Evolutionary conservation across 1,140 invertebrate species (phyloP).

Genomic region (Trichogramma pretiosum): DNA sequence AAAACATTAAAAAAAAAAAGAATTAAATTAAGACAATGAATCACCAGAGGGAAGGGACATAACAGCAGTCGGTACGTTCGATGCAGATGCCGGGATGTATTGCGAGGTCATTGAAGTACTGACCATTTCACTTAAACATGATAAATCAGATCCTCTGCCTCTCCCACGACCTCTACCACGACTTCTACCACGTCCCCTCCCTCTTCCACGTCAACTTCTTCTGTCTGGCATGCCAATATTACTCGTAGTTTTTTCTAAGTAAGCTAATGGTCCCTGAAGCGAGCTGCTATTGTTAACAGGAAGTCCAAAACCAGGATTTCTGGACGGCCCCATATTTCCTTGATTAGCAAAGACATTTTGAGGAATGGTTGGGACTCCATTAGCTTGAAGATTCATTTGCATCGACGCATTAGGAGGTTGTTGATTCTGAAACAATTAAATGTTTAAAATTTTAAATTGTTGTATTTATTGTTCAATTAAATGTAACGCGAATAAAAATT

Average conservation of each 20-base stretch:
- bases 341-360: conserved; percentile 41
- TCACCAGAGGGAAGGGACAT: conserved; percentile 43
- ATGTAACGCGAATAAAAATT: no score
- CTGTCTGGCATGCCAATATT: conserved; percentile 62
- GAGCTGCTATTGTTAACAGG: conserved; percentile 38
- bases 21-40: no score
- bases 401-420: no score
- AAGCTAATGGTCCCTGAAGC: conserved; percentile 58
- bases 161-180: conserved; percentile 47
- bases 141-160: conserved; percentile 39
- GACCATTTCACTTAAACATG: conserved; percentile 31
- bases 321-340: conserved; percentile 20
- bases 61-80: conserved; percentile 33
- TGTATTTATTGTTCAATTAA: no score
- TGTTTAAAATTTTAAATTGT: no score
- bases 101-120: conserved; percentile 40
- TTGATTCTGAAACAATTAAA: no score
- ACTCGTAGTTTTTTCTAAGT: conserved; percentile 63
- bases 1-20: no score
- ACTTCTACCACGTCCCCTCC: conserved; percentile 51
- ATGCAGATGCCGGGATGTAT: conserved; percentile 32
- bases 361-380: conserved; percentile 41
- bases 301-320: conserved; percentile 30
- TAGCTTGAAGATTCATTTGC: conserved; percentile 24
- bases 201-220: conserved; percentile 52